Base-by-base conservation (phyloP, 35 echinoderm and acorn worm species). In the Patiria miniata region DNA sequence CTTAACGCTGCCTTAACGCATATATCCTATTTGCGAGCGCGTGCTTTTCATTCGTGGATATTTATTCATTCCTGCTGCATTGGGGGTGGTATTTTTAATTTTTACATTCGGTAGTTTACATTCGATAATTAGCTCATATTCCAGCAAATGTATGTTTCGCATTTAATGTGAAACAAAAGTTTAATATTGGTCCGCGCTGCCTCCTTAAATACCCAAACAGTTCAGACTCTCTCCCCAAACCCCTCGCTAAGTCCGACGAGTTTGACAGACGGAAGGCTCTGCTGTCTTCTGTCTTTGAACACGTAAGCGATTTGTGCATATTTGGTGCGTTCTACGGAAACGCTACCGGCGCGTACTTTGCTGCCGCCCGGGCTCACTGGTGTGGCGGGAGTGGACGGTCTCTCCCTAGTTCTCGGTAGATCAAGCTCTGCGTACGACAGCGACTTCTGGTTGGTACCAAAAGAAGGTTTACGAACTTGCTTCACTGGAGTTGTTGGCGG, bases 251-350 rank as follows among this genome's bases (percentile, higher is more conserved):
- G 65, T 73, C 65, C 65, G 14, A 73, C 65, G 10, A 73, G 65
- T 36, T 73, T 73, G 0, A 73, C 65, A 32, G 65, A 73, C 14
- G 65, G 65, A 10, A 73, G 34, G 34, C 65, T 73, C 29, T 73
- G 65, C n/a, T 73, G 65, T 23, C 65, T 22, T 30, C 65, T 73
- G 65, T 73, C 65, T 73, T 73, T 73, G 8, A 73, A 73, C 22
- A 73, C 65, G 29, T 73, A 73, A 4, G 65, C 65, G 3, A 73
- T 73, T 34, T 73, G 26, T 32, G 65, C 65, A 34, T 73, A 73
- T 14, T 73, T 73, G 29, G 65, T 73, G 65, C 65, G 65, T 34
- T 30, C 65, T 5, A 73, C 65, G 65, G 65, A 73, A 14, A 73
- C 65, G 29, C 65, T 73, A 36, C 65, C 65, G 26, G 65, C 65